Conservation (phyloP, 1,140 invertebrate species). For the Drosophila pallidifrons region DNA sequence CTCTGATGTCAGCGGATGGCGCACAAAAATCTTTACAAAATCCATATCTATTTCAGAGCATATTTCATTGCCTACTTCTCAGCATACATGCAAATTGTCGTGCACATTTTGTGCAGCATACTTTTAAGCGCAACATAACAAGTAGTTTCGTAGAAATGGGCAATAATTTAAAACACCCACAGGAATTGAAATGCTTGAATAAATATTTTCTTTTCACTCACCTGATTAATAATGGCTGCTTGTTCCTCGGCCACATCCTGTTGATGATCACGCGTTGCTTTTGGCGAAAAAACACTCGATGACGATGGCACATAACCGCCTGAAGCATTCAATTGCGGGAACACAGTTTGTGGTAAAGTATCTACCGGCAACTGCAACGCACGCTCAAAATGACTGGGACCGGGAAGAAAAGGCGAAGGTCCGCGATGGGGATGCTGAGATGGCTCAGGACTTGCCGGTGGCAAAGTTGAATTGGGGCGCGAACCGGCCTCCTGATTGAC, state of each 20-base stretch:
- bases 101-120: constrained; percentile 26
- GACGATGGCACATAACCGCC: constrained; percentile 74
- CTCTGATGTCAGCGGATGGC: constrained; percentile 71
- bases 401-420: constrained; percentile 81
- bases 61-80: background rate
- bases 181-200: background rate
- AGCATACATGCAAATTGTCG: background rate
- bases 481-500: constrained; percentile 64
- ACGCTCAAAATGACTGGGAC: constrained; percentile 79
- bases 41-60: constrained; percentile 33
- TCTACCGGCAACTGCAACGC: constrained; percentile 78
- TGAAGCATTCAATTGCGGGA: constrained; percentile 82
- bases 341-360: constrained; percentile 84
- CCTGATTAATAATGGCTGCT: constrained; percentile 85
- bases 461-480: constrained; percentile 65
- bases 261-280: constrained; percentile 83
- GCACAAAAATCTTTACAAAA: constrained; percentile 42
- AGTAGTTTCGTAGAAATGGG: background rate
- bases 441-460: constrained; percentile 62
- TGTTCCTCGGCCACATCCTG: constrained; percentile 84
- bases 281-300: constrained; percentile 64
- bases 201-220: constrained; percentile 52
- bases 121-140: constrained; percentile 22
- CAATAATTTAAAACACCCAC: background rate
- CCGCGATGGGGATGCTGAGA: constrained; percentile 73